phyloP scores from a whole-genome alignment of 2,797 vertebrate species.

The Syngnathus acus region DNA sequence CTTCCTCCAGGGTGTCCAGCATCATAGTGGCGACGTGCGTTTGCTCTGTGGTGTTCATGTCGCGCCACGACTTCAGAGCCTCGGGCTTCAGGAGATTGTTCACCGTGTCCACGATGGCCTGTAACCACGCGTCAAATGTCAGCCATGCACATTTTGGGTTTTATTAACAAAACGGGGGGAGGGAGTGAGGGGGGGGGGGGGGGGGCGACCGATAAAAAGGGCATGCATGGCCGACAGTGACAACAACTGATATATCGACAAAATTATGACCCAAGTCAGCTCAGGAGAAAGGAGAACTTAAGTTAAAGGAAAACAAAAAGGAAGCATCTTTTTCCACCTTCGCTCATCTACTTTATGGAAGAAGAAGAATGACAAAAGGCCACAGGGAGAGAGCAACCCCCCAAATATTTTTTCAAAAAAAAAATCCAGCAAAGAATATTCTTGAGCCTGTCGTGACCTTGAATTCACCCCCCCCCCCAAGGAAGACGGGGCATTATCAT shows the following conservation, averaged over 20 bases:
- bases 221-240: conserved; percentile 52
- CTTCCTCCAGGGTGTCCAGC: conserved; percentile 94
- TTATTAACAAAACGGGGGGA: conserved; percentile 30
- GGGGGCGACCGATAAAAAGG: conserved; percentile 42
- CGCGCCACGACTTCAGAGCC: conserved; percentile 94
- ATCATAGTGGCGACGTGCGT: conserved; percentile 95
- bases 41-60: conserved; percentile 97
- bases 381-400: conserved; percentile 24
- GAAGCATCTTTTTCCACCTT: conserved; percentile 15
- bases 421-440: conserved; percentile 13
- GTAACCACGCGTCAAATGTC: conserved; percentile 70
- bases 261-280: conserved; percentile 23
- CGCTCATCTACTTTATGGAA: conserved; percentile 25
- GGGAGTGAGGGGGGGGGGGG: background rate
- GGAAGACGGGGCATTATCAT: conserved; percentile 38
- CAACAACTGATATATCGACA: conserved; percentile 28
- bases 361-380: conserved; percentile 37
- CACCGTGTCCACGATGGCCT: conserved; percentile 98
- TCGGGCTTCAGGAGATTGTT: conserved; percentile 96
- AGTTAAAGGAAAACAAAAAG: conserved; percentile 11
- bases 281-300: conserved; percentile 25
- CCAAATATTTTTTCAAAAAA: conserved; percentile 28
- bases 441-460: conserved; percentile 24
- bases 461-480: conserved; percentile 32
- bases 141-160: conserved; percentile 32